Conservation (phyloP, 2,888 invertebrate species). For the Philonicus albiceps region DNA sequence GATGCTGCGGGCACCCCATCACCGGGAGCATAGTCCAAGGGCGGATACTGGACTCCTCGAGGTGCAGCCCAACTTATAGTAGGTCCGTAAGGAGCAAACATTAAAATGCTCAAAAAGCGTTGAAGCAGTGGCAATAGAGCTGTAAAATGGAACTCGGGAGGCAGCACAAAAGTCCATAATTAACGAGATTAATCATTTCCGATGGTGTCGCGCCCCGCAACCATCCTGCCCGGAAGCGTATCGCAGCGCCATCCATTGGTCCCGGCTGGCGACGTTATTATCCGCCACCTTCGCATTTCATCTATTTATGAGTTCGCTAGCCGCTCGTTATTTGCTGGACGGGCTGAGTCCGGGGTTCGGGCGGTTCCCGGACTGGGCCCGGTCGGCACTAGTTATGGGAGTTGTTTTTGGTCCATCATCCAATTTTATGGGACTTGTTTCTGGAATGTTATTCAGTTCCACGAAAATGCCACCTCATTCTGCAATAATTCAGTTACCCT, state of each 20-base stretch:
- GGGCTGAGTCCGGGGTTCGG: neutral
- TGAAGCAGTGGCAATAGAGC: slow-evolving; percentile 19
- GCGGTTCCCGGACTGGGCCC: neutral
- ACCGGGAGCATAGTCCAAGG: neutral
- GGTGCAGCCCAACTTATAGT: neutral
- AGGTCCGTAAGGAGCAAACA: slow-evolving; percentile 13
- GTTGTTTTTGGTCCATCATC: slow-evolving; percentile 46
- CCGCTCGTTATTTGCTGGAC: neutral
- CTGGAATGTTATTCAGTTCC: slow-evolving; percentile 45
- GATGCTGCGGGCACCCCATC: neutral
- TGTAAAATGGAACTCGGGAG: slow-evolving; percentile 23
- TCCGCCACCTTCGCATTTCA: slow-evolving; percentile 40
- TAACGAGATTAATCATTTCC: slow-evolving; percentile 48
- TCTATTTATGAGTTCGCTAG: slow-evolving; percentile 12
- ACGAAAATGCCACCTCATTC: slow-evolving; percentile 46
- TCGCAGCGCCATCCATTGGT: neutral
- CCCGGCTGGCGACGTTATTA: neutral
- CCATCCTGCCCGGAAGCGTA: neutral
- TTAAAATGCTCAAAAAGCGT: slow-evolving; percentile 28
- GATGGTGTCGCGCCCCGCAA: neutral
- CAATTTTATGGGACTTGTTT: slow-evolving; percentile 48
- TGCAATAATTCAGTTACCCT: slow-evolving; percentile 45
- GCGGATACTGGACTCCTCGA: neutral
- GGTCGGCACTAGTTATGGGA: neutral
- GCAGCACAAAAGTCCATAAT: slow-evolving; percentile 43